Base-by-base conservation (phyloP, 2,797 vertebrate species). In the Argya squamiceps region DNA sequence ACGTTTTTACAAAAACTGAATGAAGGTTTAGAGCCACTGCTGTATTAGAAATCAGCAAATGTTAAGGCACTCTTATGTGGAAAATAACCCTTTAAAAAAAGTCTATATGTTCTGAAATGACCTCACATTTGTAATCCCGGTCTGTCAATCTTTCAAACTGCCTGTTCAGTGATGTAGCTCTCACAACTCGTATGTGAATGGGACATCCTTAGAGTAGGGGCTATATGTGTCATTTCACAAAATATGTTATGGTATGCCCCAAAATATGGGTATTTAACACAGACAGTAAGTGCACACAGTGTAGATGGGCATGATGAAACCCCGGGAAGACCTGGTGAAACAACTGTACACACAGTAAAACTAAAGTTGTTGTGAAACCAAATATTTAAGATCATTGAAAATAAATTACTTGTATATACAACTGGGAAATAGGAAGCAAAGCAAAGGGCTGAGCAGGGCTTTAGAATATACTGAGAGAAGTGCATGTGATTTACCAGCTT, bases 141-240 rank as follows among this genome's bases (percentile, higher is more conserved):
- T 39, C 58, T 62, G 27, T n/a, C 44, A 59, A 13, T 50, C 56
- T 81, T 75, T 74, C 53, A 77, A 68, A 14, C 9, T 62, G 50
- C 50, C 65, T 43, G 22, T 30, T 89, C 26, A 67, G 1, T 10
- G 37, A 29, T 2, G 24, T 2, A 67, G 23, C 32, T 73, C 59
- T 79, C 6, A 2, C 7, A 80, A 19, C 46, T 5, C 0, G 0
- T 15, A 49, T 14, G 15, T 27, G 43, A 85, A 65, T 17, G 24
- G 30, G 68, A 76, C 53, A 70, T 21, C 69, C 50, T 78, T 58
- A 41, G 15, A 74, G n/a, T 4, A 60, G 13, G 8, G 21, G 24
- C 50, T 79, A 1, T 19, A n/a, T 10, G 13, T 32, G 74, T 79
- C 16, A 68, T 21, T 60, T 41, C 60, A 65, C 41, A 78, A 73